Percentiles rank a stretch among this genome's conserved stretches.
These are phyloP conservation scores for Drosophila burlai DNA, from an alignment of 1,140 invertebrate genomes.

Conservation along the genomic window DNA sequence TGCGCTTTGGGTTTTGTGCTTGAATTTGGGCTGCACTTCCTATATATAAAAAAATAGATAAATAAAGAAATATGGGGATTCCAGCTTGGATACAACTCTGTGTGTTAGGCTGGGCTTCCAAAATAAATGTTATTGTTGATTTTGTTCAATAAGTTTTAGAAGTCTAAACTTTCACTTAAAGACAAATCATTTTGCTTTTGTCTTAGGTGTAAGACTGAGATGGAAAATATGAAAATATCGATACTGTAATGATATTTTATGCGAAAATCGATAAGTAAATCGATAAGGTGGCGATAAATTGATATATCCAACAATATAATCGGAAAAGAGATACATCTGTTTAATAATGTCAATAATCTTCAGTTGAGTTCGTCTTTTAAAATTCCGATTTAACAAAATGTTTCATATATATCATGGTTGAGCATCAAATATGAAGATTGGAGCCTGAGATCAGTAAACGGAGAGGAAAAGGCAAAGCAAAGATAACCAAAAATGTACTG, in stretches of 20 bases:
- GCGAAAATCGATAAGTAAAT: no score
- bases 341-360: no score
- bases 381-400: neutral
- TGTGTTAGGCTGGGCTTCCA: neutral
- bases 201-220: no score
- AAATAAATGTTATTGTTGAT: neutral
- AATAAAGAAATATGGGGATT: neutral
- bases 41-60: conserved; percentile 18
- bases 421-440: neutral
- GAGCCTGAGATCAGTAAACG: neutral
- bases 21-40: conserved; percentile 44
- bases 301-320: neutral
- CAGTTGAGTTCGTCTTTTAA: neutral
- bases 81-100: neutral
- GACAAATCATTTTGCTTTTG: neutral
- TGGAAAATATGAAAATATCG: no score
- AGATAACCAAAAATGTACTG: neutral
- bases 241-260: no score
- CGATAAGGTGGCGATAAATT: no score
- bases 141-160: neutral
- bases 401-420: no score
- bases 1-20: conserved; percentile 46
- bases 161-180: neutral
- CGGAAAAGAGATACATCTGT: neutral
- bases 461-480: neutral